Conservation (phyloP, 2,797 vertebrate genomes). For the Garrulus glandarius region DNA sequence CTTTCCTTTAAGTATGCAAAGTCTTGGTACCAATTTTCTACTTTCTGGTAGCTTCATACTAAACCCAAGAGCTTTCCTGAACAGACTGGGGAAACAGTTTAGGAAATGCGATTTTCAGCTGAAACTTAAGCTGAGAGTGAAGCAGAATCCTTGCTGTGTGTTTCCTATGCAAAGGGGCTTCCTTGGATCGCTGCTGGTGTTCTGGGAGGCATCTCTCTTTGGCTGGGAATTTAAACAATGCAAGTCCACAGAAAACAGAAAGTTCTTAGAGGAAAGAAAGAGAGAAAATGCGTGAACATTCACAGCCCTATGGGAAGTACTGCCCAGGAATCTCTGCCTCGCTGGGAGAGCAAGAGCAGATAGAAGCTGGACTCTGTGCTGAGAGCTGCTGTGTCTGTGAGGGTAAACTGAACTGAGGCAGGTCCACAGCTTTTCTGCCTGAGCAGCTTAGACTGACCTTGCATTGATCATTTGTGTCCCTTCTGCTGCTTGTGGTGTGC, state of each 20-base stretch:
- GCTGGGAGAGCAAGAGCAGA: not conserved
- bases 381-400: not conserved
- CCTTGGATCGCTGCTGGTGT: not conserved
- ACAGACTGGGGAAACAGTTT: not conserved
- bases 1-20: not conserved
- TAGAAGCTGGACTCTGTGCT: not conserved
- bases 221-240: not conserved
- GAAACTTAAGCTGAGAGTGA: not conserved
- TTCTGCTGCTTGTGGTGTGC: not conserved
- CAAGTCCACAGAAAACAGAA: not conserved
- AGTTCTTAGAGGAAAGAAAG: not conserved
- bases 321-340: not conserved
- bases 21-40: not conserved
- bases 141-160: not conserved
- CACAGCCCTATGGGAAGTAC: not conserved
- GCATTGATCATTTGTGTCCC: accelerated
- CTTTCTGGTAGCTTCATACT: not conserved
- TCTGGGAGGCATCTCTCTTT: not conserved
- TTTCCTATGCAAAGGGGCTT: not conserved
- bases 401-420: not conserved
- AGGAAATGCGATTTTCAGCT: not conserved
- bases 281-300: not conserved
- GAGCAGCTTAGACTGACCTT: not conserved
- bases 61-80: not conserved
- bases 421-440: not conserved